These are phyloP conservation scores for Polyommatus iphigenia DNA, from an alignment of 2,888 invertebrate species.

Conservation along the genomic window DNA sequence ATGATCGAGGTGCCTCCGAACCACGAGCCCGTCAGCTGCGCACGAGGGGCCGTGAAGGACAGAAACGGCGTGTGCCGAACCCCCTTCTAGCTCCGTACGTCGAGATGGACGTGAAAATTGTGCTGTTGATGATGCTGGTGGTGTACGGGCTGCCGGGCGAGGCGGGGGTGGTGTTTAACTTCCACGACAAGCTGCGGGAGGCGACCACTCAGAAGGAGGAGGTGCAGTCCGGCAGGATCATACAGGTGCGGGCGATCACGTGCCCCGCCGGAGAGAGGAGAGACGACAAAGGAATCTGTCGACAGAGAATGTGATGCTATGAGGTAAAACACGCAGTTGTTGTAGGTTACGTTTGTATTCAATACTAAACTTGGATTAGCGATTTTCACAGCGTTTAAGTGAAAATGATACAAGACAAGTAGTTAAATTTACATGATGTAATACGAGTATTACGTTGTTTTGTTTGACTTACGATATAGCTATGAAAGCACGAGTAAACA, in stretches of 20 bases:
- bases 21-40: constrained; percentile 46
- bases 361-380: not conserved
- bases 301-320: constrained; percentile 52
- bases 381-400: not conserved
- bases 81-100: constrained; percentile 50
- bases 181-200: constrained; percentile 53
- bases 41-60: constrained; percentile 52
- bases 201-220: constrained; percentile 44
- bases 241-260: constrained; percentile 57
- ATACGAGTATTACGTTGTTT: too few species aligned
- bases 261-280: constrained; percentile 55
- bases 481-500: too few species aligned
- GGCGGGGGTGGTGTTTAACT: constrained; percentile 52
- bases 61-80: constrained; percentile 62
- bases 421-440: not conserved
- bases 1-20: constrained; percentile 69
- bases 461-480: too few species aligned
- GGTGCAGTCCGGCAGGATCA: constrained; percentile 55
- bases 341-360: not conserved
- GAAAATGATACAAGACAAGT: not conserved
- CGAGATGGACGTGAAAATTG: constrained; percentile 60
- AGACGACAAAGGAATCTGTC: constrained; percentile 56
- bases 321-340: not conserved
- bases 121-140: constrained; percentile 48
- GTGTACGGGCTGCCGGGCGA: constrained; percentile 44